Percentiles rank a stretch among this genome's conserved stretches.
Evolutionary conservation across 1,140 invertebrate species (phyloP).

Genomic region (Drosophila paulistorum): DNA sequence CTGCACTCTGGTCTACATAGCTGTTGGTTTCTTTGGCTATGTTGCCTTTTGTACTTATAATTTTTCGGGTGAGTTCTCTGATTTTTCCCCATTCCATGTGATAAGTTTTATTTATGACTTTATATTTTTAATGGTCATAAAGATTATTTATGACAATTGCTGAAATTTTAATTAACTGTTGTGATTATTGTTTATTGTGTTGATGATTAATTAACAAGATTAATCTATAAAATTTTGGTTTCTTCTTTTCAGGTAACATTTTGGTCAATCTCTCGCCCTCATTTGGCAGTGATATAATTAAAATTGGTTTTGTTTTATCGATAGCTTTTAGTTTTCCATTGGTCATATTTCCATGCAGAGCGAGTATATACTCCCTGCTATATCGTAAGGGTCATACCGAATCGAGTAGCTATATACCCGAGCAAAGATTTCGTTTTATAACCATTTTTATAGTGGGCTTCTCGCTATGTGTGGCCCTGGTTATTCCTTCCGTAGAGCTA

Average conservation of each 20-base stretch:
- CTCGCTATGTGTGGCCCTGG: conserved; percentile 90
- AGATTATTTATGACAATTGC: conserved; percentile 74
- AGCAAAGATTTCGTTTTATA: conserved; percentile 90
- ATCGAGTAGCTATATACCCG: conserved; percentile 87
- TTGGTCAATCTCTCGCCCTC: conserved; percentile 92
- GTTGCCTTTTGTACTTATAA: conserved; percentile 93
- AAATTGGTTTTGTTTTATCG: conserved; percentile 96
- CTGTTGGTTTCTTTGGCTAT: conserved; percentile 97
- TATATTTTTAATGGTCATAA: conserved; percentile 27
- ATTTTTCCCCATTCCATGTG: not conserved
- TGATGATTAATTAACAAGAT: not conserved
- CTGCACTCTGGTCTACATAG: conserved; percentile 93
- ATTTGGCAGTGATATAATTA: conserved; percentile 92
- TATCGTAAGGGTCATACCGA: conserved; percentile 87
- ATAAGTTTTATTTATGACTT: not conserved
- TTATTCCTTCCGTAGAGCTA: conserved; percentile 95
- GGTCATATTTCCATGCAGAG: conserved; percentile 97
- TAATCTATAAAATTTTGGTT: not conserved
- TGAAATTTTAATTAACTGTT: too few relatives aligned
- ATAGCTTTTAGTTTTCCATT: conserved; percentile 98
- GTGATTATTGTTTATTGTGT: too few relatives aligned
- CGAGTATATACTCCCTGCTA: conserved; percentile 95
- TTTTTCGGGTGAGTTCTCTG: conserved; percentile 89
- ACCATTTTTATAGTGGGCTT: conserved; percentile 90
- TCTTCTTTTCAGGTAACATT: conserved; percentile 90